phyloP scores from a whole-genome alignment of 1,140 invertebrate genomes.

The Andricus grossulariae region DNA sequence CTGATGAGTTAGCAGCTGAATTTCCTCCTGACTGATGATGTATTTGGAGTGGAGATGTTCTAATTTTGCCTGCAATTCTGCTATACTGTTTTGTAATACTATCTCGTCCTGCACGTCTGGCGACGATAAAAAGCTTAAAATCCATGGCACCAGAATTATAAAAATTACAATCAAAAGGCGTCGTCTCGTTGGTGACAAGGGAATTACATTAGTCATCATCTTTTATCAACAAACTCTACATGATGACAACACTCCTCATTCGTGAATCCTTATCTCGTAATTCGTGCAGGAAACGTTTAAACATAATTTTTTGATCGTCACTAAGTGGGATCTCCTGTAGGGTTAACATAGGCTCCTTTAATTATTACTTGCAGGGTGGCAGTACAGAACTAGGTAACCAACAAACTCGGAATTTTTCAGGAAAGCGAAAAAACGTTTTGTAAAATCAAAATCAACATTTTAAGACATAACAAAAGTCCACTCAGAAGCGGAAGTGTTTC shows the following conservation, averaged over 20 bases:
- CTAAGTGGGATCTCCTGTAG: too few relatives aligned
- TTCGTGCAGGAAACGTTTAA: background rate
- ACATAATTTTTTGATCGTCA: too few relatives aligned
- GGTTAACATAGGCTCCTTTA: too few relatives aligned
- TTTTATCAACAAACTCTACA: constrained; percentile 55
- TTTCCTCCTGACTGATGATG: constrained; percentile 76
- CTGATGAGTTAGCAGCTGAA: constrained; percentile 68
- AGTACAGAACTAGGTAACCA: too few relatives aligned
- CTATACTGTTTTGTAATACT: constrained; percentile 77
- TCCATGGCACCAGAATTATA: constrained; percentile 65
- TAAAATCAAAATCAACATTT: too few relatives aligned
- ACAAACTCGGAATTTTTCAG: too few relatives aligned
- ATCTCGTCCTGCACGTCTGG: constrained; percentile 76
- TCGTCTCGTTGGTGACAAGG: constrained; percentile 60
- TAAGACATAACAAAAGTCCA: too few relatives aligned
- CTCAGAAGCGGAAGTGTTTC: too few relatives aligned
- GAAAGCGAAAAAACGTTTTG: too few relatives aligned
- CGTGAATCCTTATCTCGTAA: background rate
- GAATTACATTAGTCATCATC: constrained; percentile 65
- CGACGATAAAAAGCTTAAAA: constrained; percentile 65
- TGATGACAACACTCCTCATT: constrained; percentile 41
- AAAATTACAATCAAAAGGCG: constrained; percentile 65
- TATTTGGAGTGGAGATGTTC: constrained; percentile 79
- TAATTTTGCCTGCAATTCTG: constrained; percentile 78
- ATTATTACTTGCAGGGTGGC: too few relatives aligned